Percentiles rank a stretch among this genome's conserved stretches.
These are phyloP conservation scores for Heteromurus nitidus DNA, from an alignment of 2,888 invertebrate genomes.

Conservation along the genomic window DNA sequence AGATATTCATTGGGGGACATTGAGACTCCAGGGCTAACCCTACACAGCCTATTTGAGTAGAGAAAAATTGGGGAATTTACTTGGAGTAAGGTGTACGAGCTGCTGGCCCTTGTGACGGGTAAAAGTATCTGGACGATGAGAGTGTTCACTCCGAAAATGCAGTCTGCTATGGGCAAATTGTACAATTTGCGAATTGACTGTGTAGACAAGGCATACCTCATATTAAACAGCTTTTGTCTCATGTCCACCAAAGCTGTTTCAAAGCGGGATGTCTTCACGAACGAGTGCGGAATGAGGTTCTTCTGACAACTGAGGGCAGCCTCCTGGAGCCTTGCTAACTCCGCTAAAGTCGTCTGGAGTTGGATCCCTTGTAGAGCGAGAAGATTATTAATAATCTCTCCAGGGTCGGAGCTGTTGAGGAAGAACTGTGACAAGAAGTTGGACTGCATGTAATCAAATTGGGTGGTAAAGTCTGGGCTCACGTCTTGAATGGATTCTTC, in stretches of 20 bases:
- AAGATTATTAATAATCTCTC: slow-evolving; percentile 64
- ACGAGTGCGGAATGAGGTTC: slow-evolving; percentile 63
- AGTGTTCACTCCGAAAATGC: slow-evolving; percentile 52
- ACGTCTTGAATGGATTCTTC: slow-evolving; percentile 63
- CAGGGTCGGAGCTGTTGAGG: slow-evolving; percentile 56
- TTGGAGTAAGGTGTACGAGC: slow-evolving; percentile 40
- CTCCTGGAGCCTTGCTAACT: slow-evolving; percentile 62
- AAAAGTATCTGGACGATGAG: slow-evolving; percentile 65
- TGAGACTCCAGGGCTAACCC: slow-evolving; percentile 6
- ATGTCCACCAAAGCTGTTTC: slow-evolving; percentile 62
- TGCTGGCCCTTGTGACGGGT: slow-evolving; percentile 49
- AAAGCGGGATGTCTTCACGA: slow-evolving; percentile 57
- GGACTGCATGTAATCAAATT: slow-evolving; percentile 66
- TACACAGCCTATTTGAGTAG: slow-evolving; percentile 56
- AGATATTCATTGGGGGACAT: neutral
- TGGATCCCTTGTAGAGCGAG: slow-evolving; percentile 63
- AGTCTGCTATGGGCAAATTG: slow-evolving; percentile 67
- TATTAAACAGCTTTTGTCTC: slow-evolving; percentile 40
- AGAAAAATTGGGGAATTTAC: slow-evolving; percentile 64
- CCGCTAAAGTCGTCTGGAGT: slow-evolving; percentile 52
- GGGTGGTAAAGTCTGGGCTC: slow-evolving; percentile 31
- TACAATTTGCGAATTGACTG: slow-evolving; percentile 60
- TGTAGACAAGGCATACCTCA: slow-evolving; percentile 45
- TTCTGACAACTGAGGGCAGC: slow-evolving; percentile 67
- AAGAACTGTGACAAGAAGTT: slow-evolving; percentile 63